phyloP scores from a whole-genome alignment of 2,797 vertebrate species.

The Delichon dasypus region DNA sequence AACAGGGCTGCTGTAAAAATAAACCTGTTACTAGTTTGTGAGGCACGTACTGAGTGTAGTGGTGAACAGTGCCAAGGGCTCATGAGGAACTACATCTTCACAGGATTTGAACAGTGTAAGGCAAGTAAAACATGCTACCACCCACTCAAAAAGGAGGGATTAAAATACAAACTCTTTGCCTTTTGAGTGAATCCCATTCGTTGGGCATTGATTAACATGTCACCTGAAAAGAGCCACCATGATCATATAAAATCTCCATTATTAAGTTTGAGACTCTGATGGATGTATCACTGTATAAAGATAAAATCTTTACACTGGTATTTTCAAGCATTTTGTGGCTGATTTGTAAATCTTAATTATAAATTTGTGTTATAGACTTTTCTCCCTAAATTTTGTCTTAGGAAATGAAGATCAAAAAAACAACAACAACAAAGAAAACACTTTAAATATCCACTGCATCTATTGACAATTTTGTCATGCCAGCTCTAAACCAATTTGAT shows the following conservation, averaged over 20 bases:
- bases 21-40: background rate
- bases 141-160: background rate
- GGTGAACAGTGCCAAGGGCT: background rate
- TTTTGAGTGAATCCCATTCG: background rate
- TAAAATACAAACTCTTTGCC: background rate
- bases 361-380: background rate
- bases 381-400: background rate
- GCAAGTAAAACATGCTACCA: background rate
- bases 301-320: background rate
- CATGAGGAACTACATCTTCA: background rate
- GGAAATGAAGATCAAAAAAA: background rate
- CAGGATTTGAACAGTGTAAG: background rate
- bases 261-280: background rate
- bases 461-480: background rate
- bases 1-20: background rate
- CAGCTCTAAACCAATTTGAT: background rate
- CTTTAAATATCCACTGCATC: background rate
- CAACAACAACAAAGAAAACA: too few species aligned
- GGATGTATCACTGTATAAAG: background rate
- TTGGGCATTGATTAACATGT: background rate
- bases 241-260: background rate
- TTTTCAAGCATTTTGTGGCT: background rate
- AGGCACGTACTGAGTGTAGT: background rate
- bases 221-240: rapidly evolving
- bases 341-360: background rate